A percentile compares a stretch with the other conserved stretches of the same genome.
Evolutionary conservation across 64 coral and sea anemone genomes (phyloP).

Genomic region (Montipora efflorescens): DNA sequence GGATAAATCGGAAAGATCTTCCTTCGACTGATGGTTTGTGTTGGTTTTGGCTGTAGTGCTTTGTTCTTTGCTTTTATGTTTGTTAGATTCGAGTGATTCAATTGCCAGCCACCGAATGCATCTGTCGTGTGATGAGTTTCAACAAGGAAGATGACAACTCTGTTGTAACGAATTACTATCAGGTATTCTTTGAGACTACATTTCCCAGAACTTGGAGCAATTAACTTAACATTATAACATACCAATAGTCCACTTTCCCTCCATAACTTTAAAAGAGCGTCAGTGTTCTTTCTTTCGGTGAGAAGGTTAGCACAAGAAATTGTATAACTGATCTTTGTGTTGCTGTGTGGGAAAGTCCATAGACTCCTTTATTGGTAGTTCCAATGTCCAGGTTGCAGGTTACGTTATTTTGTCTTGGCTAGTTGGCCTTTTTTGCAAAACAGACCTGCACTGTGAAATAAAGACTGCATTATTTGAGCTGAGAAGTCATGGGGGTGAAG

Average conservation of each 20-base stretch:
- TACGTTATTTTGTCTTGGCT: too few relatives aligned
- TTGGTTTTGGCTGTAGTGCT: too few relatives aligned
- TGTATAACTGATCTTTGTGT: neutral
- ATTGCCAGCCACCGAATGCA: conserved; percentile 64
- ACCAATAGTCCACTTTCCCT: neutral
- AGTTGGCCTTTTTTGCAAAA: too few relatives aligned
- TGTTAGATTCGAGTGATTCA: conserved; percentile 82
- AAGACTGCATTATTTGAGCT: too few relatives aligned
- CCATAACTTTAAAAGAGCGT: neutral
- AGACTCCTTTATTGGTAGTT: too few relatives aligned
- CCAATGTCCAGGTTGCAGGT: too few relatives aligned
- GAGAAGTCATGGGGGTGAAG: too few relatives aligned
- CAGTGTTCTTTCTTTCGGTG: too few relatives aligned
- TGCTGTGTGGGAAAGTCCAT: neutral
- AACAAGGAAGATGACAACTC: conserved; percentile 89
- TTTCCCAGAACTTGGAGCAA: neutral
- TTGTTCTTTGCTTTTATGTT: neutral
- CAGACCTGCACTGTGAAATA: too few relatives aligned
- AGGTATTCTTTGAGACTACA: conserved; percentile 52
- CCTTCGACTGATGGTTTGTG: too few relatives aligned
- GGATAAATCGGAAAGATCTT: too few relatives aligned
- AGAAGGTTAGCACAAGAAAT: too few relatives aligned
- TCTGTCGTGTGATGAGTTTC: conserved; percentile 77
- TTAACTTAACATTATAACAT: neutral
- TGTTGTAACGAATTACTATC: conserved; percentile 87